These are phyloP conservation scores for Physella acuta DNA, from an alignment of 1,140 invertebrate genomes.

Conservation along the genomic window DNA sequence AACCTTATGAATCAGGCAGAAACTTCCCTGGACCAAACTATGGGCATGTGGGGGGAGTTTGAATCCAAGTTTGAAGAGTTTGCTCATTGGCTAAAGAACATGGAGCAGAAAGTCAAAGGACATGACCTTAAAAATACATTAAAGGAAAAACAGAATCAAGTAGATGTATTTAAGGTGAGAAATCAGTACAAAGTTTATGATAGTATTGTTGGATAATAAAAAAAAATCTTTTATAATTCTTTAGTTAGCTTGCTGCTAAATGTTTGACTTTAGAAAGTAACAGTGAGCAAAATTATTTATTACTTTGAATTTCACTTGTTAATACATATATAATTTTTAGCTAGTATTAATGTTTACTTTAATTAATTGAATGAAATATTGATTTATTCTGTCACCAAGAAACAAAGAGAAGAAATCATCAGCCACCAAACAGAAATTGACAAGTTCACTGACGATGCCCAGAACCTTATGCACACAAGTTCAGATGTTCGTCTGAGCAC, in stretches of 20 bases:
- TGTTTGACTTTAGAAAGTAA: neutral
- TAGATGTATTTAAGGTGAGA: constrained; percentile 71
- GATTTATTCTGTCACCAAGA: no score
- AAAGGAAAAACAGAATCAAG: constrained; percentile 76
- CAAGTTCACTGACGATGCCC: constrained; percentile 85
- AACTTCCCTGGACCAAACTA: constrained; percentile 68
- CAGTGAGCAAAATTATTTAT: constrained; percentile 1
- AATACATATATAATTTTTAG: no score
- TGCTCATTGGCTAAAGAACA: constrained; percentile 80
- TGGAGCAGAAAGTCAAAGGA: constrained; percentile 81
- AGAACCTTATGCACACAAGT: constrained; percentile 79
- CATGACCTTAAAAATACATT: constrained; percentile 80
- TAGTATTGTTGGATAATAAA: constrained; percentile 50
- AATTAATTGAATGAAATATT: no score
- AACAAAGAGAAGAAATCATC: constrained; percentile 51
- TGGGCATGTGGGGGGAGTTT: constrained; percentile 85
- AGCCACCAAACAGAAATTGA: constrained; percentile 69
- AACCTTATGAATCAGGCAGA: constrained; percentile 53
- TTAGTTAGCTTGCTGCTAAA: constrained; percentile 8
- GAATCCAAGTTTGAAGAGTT: constrained; percentile 77
- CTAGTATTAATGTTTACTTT: no score
- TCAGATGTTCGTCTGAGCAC: constrained; percentile 84
- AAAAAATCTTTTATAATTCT: neutral
- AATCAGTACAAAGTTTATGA: neutral
- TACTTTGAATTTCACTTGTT: no score